Conservation (phyloP, 2,113 vertebrate genomes). For the Amphiprion percula region DNA sequence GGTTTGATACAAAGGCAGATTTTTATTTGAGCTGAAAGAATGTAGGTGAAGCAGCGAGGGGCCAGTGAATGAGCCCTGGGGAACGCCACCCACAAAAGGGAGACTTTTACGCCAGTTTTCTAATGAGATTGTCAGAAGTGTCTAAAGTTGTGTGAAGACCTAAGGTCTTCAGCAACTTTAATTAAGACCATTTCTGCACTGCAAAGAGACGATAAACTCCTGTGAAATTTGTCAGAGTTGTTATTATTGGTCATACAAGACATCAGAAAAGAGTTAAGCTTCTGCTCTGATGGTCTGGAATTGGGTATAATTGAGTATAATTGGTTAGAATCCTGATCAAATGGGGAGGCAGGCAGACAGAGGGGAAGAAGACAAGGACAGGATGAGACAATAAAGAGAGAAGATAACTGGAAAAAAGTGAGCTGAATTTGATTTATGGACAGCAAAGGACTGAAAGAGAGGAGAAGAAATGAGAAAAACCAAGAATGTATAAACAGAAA, state of each 20-base stretch:
- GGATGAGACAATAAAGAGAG: not conserved
- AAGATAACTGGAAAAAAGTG: not conserved
- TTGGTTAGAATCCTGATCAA: constrained; percentile 30
- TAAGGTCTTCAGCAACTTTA: not conserved
- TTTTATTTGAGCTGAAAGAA: too few species aligned
- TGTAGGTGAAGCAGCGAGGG: not conserved
- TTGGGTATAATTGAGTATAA: not conserved
- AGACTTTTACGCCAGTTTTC: not conserved
- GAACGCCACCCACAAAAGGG: not conserved
- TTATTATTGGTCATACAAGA: not conserved
- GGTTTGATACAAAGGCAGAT: too few species aligned
- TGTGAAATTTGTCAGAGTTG: not conserved
- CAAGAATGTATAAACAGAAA: not conserved
- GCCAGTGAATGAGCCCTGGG: not conserved
- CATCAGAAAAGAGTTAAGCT: not conserved
- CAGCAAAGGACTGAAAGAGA: not conserved
- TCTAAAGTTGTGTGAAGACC: not conserved
- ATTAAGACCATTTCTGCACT: constrained; percentile 1
- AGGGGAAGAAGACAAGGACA: not conserved
- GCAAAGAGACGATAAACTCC: not conserved
- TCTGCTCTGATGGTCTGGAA: not conserved
- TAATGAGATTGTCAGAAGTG: not conserved
- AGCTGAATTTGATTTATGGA: not conserved
- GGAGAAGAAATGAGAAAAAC: not conserved
- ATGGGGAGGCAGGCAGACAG: constrained; percentile 1